Conservation (phyloP, 2,797 vertebrate species). For the Tenualosa ilisha region DNA sequence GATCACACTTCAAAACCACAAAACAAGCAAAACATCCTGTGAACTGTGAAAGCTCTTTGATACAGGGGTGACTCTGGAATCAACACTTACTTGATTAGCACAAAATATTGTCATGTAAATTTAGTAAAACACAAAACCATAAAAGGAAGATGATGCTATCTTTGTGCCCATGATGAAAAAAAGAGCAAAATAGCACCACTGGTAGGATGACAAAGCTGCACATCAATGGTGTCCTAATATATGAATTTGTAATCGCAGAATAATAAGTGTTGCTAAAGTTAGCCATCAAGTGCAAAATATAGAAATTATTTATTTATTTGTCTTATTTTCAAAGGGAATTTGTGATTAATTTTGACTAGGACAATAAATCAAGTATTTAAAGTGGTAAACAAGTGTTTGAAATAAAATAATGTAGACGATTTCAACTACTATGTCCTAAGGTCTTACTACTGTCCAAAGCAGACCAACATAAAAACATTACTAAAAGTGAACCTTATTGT, state of each 20-base stretch:
- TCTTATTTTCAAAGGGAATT: neutral
- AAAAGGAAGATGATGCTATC: neutral
- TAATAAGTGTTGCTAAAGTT: constrained; percentile 5
- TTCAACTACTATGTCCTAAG: no score
- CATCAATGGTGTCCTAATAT: neutral
- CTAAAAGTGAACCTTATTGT: neutral
- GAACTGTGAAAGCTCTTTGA: constrained; percentile 41
- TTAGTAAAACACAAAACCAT: neutral
- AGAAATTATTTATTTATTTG: neutral
- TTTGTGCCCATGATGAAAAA: neutral
- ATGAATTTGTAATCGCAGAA: neutral
- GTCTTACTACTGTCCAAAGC: neutral
- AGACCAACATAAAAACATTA: neutral
- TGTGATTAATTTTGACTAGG: neutral
- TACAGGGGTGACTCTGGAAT: constrained; percentile 30
- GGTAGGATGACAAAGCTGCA: neutral
- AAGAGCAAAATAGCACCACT: neutral
- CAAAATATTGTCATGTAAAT: constrained; percentile 9
- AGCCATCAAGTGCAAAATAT: neutral
- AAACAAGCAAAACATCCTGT: neutral
- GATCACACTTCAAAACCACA: neutral
- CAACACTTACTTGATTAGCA: neutral
- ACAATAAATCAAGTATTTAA: neutral
- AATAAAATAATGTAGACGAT: neutral
- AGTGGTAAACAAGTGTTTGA: neutral